These are phyloP conservation scores for Plebejus argus DNA, from an alignment of 2,888 invertebrate species.

Conservation along the genomic window DNA sequence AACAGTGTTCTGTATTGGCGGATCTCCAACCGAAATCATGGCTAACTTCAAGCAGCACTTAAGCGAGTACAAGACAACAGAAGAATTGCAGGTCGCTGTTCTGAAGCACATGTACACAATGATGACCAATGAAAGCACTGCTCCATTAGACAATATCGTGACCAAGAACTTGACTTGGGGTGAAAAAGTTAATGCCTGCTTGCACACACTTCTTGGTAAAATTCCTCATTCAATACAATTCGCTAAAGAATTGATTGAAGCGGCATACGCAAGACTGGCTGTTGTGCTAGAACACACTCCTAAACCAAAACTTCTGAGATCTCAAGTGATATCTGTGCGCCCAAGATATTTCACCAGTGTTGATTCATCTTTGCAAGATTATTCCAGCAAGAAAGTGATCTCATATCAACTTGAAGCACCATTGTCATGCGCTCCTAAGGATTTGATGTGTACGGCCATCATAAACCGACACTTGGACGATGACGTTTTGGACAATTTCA, in stretches of 20 bases:
- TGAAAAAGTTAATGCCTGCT: slow-evolving; percentile 43
- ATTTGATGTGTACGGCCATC: slow-evolving; percentile 51
- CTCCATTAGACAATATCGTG: slow-evolving; percentile 40
- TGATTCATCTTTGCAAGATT: slow-evolving; percentile 47
- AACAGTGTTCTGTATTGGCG: slow-evolving; percentile 57
- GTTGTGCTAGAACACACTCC: slow-evolving; percentile 43
- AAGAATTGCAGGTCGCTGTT: slow-evolving; percentile 47
- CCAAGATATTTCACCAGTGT: slow-evolving; percentile 45
- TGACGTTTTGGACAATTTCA: slow-evolving; percentile 48
- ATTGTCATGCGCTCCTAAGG: slow-evolving; percentile 46
- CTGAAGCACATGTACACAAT: slow-evolving; percentile 48
- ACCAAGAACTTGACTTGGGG: slow-evolving; percentile 44
- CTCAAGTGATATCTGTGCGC: slow-evolving; percentile 49
- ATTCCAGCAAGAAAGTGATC: slow-evolving; percentile 48
- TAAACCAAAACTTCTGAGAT: slow-evolving; percentile 45
- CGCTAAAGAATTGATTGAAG: slow-evolving; percentile 50
- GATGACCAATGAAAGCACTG: slow-evolving; percentile 39
- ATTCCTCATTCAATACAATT: slow-evolving; percentile 59
- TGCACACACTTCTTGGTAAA: slow-evolving; percentile 51
- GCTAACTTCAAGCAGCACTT: slow-evolving; percentile 44
- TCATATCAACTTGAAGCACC: slow-evolving; percentile 52
- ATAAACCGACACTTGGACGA: slow-evolving; percentile 53
- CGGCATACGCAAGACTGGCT: slow-evolving; percentile 48
- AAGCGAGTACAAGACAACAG: slow-evolving; percentile 42
- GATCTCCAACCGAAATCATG: slow-evolving; percentile 51